Evolutionary conservation across 2,888 invertebrate genomes (phyloP).

Genomic region (Chydorus sphaericus): DNA sequence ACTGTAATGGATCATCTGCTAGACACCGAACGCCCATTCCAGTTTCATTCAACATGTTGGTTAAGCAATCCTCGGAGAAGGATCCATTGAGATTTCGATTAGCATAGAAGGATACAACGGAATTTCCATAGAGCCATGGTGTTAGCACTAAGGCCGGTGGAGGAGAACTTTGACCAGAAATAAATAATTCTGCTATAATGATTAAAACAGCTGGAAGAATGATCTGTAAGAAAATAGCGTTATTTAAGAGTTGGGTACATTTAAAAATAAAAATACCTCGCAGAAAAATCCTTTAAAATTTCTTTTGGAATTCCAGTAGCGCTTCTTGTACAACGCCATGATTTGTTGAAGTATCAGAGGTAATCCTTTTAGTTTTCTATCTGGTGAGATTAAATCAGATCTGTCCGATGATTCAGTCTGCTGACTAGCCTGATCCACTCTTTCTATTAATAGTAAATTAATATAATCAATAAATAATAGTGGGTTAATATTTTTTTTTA

Average conservation of each 20-base stretch:
- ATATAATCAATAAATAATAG: too few relatives aligned
- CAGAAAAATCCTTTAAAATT: constrained; percentile 38
- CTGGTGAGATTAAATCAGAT: background rate
- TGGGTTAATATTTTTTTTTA: too few relatives aligned
- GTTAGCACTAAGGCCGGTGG: constrained; percentile 31
- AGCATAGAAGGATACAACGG: constrained; percentile 20
- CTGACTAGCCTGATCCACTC: too few relatives aligned
- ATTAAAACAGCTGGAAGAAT: constrained; percentile 40
- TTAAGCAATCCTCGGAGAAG: constrained; percentile 25
- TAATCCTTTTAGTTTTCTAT: background rate
- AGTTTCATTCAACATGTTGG: constrained; percentile 26
- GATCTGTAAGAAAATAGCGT: constrained; percentile 31
- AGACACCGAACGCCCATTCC: constrained; percentile 34
- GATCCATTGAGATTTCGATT: constrained; percentile 9
- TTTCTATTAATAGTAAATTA: too few relatives aligned
- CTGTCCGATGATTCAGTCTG: too few relatives aligned
- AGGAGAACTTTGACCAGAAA: constrained; percentile 33
- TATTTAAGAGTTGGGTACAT: too few relatives aligned
- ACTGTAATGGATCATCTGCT: constrained; percentile 19
- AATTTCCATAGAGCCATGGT: constrained; percentile 26
- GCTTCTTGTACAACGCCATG: constrained; percentile 32
- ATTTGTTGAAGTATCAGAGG: constrained; percentile 27
- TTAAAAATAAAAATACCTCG: constrained; percentile 30
- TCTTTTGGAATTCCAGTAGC: constrained; percentile 36
- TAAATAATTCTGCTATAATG: constrained; percentile 35